These are phyloP conservation scores for Bilobella aurantiaca DNA, from an alignment of 1,140 invertebrate genomes.

Conservation along the genomic window DNA sequence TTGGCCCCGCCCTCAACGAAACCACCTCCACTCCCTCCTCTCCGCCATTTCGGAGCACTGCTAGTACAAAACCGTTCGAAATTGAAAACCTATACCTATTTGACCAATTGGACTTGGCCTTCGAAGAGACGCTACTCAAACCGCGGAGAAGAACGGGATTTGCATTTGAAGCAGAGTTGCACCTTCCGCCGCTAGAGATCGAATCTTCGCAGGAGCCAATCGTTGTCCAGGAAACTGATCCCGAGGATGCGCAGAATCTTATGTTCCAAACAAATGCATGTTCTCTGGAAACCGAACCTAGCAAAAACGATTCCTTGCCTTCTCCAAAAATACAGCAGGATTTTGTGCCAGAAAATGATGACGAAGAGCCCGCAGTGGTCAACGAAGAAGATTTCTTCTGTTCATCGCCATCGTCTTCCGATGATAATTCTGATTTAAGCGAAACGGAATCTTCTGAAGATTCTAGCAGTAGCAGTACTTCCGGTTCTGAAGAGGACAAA, in stretches of 20 bases:
- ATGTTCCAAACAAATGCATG: too few relatives aligned
- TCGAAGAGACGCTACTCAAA: slow-evolving; percentile 33
- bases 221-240: too few relatives aligned
- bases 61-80: slow-evolving; percentile 32
- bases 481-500: slow-evolving; percentile 20
- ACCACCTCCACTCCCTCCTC: neutral
- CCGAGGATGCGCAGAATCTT: too few relatives aligned
- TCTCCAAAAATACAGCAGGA: too few relatives aligned
- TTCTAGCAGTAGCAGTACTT: neutral
- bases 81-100: slow-evolving; percentile 29
- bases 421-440: slow-evolving; percentile 11
- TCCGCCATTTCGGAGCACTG: slow-evolving; percentile 22
- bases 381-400: slow-evolving; percentile 35
- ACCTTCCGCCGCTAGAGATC: neutral
- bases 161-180: slow-evolving; percentile 3
- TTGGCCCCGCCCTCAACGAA: neutral
- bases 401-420: slow-evolving; percentile 14
- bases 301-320: too few relatives aligned
- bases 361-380: slow-evolving; percentile 27
- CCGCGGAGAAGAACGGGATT: slow-evolving; percentile 18
- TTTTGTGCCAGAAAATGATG: too few relatives aligned
- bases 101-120: slow-evolving; percentile 32
- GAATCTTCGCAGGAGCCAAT: neutral
- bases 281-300: too few relatives aligned
- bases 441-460: neutral